Base-by-base conservation (phyloP, 2,888 invertebrate species). In the Thymelicus acteon region DNA sequence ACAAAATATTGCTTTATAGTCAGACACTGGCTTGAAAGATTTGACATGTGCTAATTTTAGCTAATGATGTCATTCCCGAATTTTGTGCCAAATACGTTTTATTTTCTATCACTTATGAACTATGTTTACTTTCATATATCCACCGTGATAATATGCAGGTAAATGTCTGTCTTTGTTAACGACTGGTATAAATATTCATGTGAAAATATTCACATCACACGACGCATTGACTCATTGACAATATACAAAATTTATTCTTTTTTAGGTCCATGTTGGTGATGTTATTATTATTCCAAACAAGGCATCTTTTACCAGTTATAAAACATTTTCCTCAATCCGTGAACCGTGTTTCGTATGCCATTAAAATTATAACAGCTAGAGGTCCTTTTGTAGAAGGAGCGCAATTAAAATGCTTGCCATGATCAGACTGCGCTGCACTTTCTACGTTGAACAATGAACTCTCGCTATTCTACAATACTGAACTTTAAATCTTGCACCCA, bases 381-480 rank as follows among this genome's bases (percentile, higher is more conserved):
- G 71, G 71, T 71, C 71, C 71, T 71, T 71, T 71, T 71, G 65
- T 61, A 54, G 70, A 60, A 64, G 60, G 65, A 64, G 44, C 58
- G 65, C 67, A 74, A 75, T 79, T 77, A 75, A 73, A 76, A 79
- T 78, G 73, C 78, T 74, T 72, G 71, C 71, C 77, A 60, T 73
- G 78, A 76, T 74, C 75, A 65, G 67, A 74, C 73, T 72, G 72
- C 75, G 74, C 63, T 75, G 75, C 75, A 78, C 79, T 79, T 79
- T 79, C 79, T 79, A 78, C 73, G 72, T 70, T 58, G 73, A 76
- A 77, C 77, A 76, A 78, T 77, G 66, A 73, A 71, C 65, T 47
- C 19, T 0, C 10, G 54, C 24, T 69, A 48, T 48, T 54, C 44
- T 24, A 54, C 69, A 48, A 75, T 66, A 65, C 52, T 57, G 58